Evolutionary conservation across 2,113 vertebrate genomes (phyloP).

Genomic region (Ophthalmolycus amberensis): DNA sequence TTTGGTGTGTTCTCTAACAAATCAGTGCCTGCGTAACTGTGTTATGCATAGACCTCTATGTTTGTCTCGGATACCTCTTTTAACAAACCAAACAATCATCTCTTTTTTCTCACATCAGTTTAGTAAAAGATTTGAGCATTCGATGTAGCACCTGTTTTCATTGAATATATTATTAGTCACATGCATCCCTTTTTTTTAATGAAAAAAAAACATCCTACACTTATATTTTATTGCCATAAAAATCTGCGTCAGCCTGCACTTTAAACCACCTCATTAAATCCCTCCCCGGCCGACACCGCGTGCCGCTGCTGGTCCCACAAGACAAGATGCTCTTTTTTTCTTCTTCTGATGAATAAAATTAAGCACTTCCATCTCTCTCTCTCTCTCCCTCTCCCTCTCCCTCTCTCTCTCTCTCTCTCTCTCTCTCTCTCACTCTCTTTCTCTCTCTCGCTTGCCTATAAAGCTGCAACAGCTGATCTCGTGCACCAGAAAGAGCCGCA

Average conservation of each 20-base stretch:
- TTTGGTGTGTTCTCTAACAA: too few species aligned
- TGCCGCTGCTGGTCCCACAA: slow-evolving; percentile 79
- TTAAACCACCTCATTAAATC: slow-evolving; percentile 80
- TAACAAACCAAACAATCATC: background rate
- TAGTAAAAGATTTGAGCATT: background rate
- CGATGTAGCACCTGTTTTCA: background rate
- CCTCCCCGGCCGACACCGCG: slow-evolving; percentile 41
- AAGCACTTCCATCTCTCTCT: slow-evolving; percentile 68
- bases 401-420: slow-evolving; percentile 52
- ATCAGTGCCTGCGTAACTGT: background rate
- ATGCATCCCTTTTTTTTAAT: background rate
- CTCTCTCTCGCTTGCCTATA: slow-evolving; percentile 76
- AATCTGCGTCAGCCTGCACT: slow-evolving; percentile 65
- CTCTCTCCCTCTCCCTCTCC: slow-evolving; percentile 46
- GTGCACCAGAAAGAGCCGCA: slow-evolving; percentile 82
- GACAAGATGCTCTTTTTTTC: slow-evolving; percentile 74
- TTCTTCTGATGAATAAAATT: slow-evolving; percentile 84
- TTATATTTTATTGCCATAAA: slow-evolving; percentile 37
- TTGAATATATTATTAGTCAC: background rate
- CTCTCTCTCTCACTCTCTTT: slow-evolving; percentile 10
- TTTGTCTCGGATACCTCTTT: too few species aligned
- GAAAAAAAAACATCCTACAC: background rate
- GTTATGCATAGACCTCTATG: background rate
- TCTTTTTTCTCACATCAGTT: too few species aligned
- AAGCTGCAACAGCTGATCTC: slow-evolving; percentile 87